Percentiles rank a stretch among this genome's conserved stretches.
Evolutionary conservation across 2,113 vertebrate genomes (phyloP).

Genomic region (Rafetus swinhoei): DNA sequence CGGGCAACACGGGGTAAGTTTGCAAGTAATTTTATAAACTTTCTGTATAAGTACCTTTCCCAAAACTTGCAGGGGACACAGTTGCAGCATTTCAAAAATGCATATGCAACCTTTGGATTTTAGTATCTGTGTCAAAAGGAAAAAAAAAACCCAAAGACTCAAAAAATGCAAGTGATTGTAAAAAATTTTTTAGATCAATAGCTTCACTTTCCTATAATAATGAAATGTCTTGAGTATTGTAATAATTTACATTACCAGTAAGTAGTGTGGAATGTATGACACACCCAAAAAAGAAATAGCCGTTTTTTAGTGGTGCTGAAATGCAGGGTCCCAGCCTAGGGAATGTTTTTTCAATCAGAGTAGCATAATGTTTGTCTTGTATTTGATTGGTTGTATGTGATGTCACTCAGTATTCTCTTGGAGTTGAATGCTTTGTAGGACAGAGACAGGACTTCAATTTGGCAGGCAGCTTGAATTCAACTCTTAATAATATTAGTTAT

Average conservation of each 20-base stretch:
- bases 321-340: background rate
- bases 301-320: background rate
- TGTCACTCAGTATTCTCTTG: background rate
- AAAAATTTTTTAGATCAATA: background rate
- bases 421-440: background rate
- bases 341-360: background rate
- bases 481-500: background rate
- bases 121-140: conserved; percentile 24
- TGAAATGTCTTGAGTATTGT: background rate
- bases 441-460: background rate
- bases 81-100: conserved; percentile 35
- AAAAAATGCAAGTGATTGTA: background rate
- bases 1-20: too few relatives aligned
- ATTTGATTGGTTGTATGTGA: background rate
- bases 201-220: conserved; percentile 23
- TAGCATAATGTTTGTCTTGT: background rate
- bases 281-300: background rate
- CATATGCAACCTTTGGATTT: background rate
- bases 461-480: background rate
- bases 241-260: background rate
- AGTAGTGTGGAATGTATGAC: background rate
- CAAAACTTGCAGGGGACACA: background rate
- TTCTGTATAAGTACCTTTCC: background rate
- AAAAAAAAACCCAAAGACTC: background rate
- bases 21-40: background rate